Evolutionary conservation across 2,113 vertebrate genomes (phyloP).

Genomic region (Pseudonaja textilis): DNA sequence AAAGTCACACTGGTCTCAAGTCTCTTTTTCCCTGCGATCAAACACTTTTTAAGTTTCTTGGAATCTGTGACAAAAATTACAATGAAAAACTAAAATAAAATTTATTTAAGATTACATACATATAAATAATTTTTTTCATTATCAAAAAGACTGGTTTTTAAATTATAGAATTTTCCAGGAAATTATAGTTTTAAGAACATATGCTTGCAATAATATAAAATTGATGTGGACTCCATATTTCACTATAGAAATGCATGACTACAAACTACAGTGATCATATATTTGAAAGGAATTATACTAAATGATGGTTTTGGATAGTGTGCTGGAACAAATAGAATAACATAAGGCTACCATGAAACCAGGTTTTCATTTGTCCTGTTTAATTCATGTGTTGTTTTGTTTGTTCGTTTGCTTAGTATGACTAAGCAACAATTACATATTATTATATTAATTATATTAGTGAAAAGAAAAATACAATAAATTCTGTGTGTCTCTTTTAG

Average conservation of each 20-base stretch:
- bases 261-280: not conserved
- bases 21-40: no score
- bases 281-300: not conserved
- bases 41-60: not conserved
- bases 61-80: not conserved
- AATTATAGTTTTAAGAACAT: not conserved
- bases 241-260: not conserved
- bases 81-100: not conserved
- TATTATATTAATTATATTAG: not conserved
- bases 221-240: not conserved
- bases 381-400: not conserved
- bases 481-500: no score
- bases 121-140: not conserved
- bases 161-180: not conserved
- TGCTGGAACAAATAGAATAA: slow-evolving; percentile 49
- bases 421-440: slow-evolving; percentile 55
- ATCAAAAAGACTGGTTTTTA: not conserved
- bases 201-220: not conserved
- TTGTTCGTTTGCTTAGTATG: slow-evolving; percentile 35
- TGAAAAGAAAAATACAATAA: slow-evolving; percentile 25
- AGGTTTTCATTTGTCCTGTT: slow-evolving; percentile 23
- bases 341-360: slow-evolving; percentile 38
- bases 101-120: not conserved
- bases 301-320: slow-evolving; percentile 15
- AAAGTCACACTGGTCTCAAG: no score